Base-by-base conservation (phyloP, 2,797 vertebrate species). In the Sebastes taczanowskii region DNA sequence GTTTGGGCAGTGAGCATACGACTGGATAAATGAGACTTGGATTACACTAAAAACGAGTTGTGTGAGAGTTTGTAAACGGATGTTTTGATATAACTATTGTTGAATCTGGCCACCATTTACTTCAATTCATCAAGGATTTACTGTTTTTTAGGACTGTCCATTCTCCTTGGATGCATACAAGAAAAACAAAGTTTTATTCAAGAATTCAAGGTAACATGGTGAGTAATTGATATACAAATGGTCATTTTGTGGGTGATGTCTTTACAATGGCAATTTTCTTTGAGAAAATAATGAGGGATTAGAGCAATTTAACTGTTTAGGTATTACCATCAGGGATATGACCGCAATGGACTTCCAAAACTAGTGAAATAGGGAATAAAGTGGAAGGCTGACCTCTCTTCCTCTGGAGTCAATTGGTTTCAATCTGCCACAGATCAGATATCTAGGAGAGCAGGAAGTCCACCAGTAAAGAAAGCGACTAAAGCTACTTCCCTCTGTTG, bases 361-460 rank as follows among this genome's bases (percentile, higher is more conserved):
- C 25, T 14, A 46, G 10, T 4, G n/a, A 70, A 67, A 38, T 22
- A n/a, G 7, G 49, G 22, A 64, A 38, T 22, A 68, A 70, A 71
- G 10, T 27, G 11, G n/a, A 77, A 49, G 18, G 32, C 56, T 73
- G 49, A 65, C n/a, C 29, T 18, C 42, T 71, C 16, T 34, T 81
- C 14, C 62, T 61, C 25, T 59, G 11, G 5, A 62, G 20, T 46
- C 30, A 65, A 29, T 58, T 42, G 4, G 20, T 64, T 72, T 76
- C 8, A 74, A 46, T 75, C 64, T 81, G 64, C 30, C 27, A 25
- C 23, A 52, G 66, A 86, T 79, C 63, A 71, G 46, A 80, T 69
- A 75, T 82, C 65, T 22, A 74, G 27, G 13, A 65, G 49, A 77
- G 56, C 56, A 53, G 7, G 49, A 80, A 46, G 42, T 34, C 56